Evolutionary conservation across 2,888 invertebrate genomes (phyloP).

Genomic region (Campaea margaritaria): DNA sequence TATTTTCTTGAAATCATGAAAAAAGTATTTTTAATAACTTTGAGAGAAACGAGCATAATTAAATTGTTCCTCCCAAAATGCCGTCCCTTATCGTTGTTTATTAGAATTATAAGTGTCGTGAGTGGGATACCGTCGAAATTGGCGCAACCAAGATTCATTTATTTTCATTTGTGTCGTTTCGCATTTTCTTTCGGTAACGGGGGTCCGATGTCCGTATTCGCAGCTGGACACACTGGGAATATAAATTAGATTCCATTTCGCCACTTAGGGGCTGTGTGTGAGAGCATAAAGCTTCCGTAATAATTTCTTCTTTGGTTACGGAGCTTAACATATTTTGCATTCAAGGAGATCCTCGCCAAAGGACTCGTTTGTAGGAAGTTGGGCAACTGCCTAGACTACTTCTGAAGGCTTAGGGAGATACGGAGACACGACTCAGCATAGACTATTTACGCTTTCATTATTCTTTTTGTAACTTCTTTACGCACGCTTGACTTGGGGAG

Average conservation of each 20-base stretch:
- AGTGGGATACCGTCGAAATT: constrained; percentile 42
- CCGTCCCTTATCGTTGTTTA: constrained; percentile 13
- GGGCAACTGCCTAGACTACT: too few species aligned
- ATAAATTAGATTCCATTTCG: constrained; percentile 56
- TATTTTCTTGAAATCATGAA: too few species aligned
- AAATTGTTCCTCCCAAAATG: constrained; percentile 3
- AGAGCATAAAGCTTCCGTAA: constrained; percentile 37
- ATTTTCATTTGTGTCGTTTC: constrained; percentile 61
- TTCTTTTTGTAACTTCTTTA: too few species aligned
- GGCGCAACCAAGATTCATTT: constrained; percentile 54
- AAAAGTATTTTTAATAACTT: too few species aligned
- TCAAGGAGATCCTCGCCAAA: background rate
- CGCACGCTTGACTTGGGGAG: too few species aligned
- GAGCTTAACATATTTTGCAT: background rate
- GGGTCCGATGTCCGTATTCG: constrained; percentile 40
- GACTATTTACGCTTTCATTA: too few species aligned
- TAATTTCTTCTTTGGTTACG: constrained; percentile 20
- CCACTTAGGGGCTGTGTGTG: constrained; percentile 42
- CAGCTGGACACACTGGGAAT: constrained; percentile 50
- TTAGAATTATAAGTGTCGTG: constrained; percentile 28
- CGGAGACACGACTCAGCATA: too few species aligned
- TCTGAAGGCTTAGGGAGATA: too few species aligned
- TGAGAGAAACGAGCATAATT: background rate
- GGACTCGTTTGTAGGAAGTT: too few species aligned
- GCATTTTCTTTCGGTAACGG: constrained; percentile 47